Percentiles rank a stretch among this genome's conserved stretches.
Evolutionary conservation across 2,888 invertebrate species (phyloP).

Genomic region (Ametastegia equiseti): DNA sequence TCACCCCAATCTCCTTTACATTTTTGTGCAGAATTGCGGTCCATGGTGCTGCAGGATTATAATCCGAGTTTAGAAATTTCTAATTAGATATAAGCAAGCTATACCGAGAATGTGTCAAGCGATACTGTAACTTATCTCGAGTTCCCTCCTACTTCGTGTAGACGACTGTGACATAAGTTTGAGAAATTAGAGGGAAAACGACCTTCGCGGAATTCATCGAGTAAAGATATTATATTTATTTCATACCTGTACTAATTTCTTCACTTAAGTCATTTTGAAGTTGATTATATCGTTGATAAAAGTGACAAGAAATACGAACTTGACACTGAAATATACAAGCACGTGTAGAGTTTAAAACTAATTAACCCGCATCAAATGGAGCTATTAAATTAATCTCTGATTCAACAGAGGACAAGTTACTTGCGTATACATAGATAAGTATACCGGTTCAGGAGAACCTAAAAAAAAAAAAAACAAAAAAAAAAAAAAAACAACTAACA

Average conservation of each 20-base stretch:
- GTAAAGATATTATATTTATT: neutral
- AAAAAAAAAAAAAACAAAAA: no score
- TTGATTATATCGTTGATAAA: no score
- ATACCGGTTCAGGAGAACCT: no score
- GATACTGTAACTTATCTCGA: neutral
- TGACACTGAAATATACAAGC: neutral
- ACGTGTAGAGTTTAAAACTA: neutral
- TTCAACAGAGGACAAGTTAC: neutral
- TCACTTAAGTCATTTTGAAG: no score
- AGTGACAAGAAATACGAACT: neutral
- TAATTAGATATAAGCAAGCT: conserved; percentile 33
- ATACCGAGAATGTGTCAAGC: conserved; percentile 6
- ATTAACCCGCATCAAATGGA: neutral
- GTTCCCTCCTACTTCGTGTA: neutral
- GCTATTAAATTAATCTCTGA: neutral
- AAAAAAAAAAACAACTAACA: no score
- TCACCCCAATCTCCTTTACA: no score
- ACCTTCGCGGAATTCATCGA: neutral
- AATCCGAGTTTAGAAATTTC: no score
- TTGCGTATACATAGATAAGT: no score
- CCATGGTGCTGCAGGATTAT: neutral
- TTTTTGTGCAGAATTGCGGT: no score
- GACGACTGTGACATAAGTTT: neutral
- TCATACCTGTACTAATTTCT: no score
- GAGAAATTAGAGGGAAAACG: neutral